Percentiles rank a stretch among this genome's conserved stretches.
Conservation (phyloP, 2,888 invertebrate genomes). For the Microctonus hyperodae region DNA sequence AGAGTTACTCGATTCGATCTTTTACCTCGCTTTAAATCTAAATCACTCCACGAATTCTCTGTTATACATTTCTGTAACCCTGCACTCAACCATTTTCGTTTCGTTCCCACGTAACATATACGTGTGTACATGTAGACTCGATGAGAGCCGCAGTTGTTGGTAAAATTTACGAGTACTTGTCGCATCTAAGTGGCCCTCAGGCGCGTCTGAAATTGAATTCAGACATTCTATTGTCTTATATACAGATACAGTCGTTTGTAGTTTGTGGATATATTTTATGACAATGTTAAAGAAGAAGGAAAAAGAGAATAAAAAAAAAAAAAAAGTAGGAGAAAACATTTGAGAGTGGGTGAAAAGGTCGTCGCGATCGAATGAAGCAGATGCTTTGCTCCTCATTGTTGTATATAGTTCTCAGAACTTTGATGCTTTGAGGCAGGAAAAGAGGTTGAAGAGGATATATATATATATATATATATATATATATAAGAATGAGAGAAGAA, state of each 20-base stretch:
- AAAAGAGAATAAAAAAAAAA: too few relatives aligned
- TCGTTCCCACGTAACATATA: neutral
- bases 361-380: conserved; percentile 10
- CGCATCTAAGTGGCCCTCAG: conserved; percentile 9
- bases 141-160: neutral
- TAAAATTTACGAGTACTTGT: conserved; percentile 11
- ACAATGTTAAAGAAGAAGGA: neutral
- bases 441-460: neutral
- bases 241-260: neutral
- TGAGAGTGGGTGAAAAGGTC: neutral
- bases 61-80: neutral
- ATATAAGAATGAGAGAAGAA: neutral
- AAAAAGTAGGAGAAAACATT: neutral
- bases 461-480: neutral
- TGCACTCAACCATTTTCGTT: neutral
- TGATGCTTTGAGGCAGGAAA: neutral
- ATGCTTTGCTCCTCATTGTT: conserved; percentile 2
- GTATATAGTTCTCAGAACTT: neutral
- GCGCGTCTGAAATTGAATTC: conserved; percentile 10
- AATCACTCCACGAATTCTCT: neutral
- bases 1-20: neutral
- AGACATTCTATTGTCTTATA: neutral
- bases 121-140: neutral
- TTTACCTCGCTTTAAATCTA: neutral
- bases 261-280: conserved; percentile 8